Base-by-base conservation (phyloP, 1,140 invertebrate genomes). In the Antheraea pernyi region DNA sequence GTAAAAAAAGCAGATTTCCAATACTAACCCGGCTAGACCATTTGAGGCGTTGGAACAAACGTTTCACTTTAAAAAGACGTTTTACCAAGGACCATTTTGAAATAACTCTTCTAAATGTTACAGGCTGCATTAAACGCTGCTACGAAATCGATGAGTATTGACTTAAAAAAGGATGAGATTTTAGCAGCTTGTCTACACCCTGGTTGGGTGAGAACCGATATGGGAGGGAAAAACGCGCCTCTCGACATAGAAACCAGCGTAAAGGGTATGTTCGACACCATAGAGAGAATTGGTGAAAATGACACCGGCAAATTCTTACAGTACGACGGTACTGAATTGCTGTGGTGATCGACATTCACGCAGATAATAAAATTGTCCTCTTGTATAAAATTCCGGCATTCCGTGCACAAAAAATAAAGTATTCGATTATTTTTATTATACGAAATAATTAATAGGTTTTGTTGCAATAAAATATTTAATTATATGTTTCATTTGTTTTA, bases 171-270 rank as follows among this genome's bases (percentile, higher is more conserved):
- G 46, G 93, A 96, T 76, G 95, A 95, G 46, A 98, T 99, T 68
- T 78, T 98, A 4, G 95, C 95, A 0, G 92, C 95, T 0, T 94
- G 94, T 62, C 79, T 99, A 61, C 97, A 98, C 93, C 98, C 98
- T 0, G 98, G 98, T 0, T 98, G 97, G 97, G 97, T 98, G 0
- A 95, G 95, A 79, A 98, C 98, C 0, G 96, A 97, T 69, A 96
- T 98, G 97, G 97, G 97, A 6, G 97, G 97, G 10, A 86, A 90
- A 62, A 96, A 95, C 76, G 98, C 97, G 2, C 95, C 95, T 0
- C 81, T 98, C 11, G 95, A 95, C 67, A 87, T 97, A 11, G 92
- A 95, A 59, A 93, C 94, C 2, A 96, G 96, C 81, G 94, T 95
- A 0, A 75, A 74, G 0, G 90, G 93, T 8, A 95, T 98, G 36